These are phyloP conservation scores for Darevskia nairensis DNA, from an alignment of 2,797 vertebrate genomes.

Conservation along the genomic window DNA sequence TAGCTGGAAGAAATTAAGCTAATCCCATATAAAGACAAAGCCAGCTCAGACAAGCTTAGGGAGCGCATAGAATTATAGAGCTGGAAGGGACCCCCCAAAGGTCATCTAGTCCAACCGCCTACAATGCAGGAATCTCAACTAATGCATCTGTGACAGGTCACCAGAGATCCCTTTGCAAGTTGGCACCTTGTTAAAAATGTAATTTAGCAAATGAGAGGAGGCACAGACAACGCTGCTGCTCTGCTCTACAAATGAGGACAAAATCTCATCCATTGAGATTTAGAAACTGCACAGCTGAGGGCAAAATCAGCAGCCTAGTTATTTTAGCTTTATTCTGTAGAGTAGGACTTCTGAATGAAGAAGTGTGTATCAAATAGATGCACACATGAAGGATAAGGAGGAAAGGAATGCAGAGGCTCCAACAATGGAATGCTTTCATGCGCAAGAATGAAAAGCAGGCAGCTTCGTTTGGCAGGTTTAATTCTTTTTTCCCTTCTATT, in stretches of 20 bases:
- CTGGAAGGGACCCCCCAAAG: too few species aligned
- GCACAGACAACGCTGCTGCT: background rate
- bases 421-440: background rate
- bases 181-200: background rate
- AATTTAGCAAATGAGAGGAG: background rate
- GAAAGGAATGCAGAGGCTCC: too few species aligned
- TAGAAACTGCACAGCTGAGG: background rate
- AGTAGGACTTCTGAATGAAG: background rate
- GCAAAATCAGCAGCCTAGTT: background rate
- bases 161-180: background rate
- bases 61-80: too few species aligned
- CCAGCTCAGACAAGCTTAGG: background rate
- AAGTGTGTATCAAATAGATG: background rate
- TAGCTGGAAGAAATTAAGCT: too few species aligned
- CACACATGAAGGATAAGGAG: too few species aligned
- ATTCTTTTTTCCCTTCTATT: constrained; percentile 65
- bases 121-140: too few species aligned
- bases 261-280: background rate
- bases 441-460: background rate
- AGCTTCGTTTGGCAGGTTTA: constrained; percentile 55
- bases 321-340: background rate
- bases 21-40: background rate
- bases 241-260: background rate
- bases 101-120: too few species aligned
- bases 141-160: too few species aligned